Evolutionary conservation across 1,140 invertebrate genomes (phyloP), one percentile per base, ranked within the genome.

Genomic region (Planococcus citri): DNA sequence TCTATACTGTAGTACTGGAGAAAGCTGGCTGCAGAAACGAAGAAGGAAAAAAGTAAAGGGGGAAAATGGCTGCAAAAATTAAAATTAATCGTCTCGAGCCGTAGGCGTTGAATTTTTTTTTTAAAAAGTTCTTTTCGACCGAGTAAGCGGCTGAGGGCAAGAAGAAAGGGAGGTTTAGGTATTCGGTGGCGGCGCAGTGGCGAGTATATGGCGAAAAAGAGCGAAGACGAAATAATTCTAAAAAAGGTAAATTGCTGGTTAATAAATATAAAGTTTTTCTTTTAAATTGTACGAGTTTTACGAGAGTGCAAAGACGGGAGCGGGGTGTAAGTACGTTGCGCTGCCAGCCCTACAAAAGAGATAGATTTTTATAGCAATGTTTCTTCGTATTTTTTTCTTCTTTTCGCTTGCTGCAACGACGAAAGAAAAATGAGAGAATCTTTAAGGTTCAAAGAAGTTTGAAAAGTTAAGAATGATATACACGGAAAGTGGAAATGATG

Each of bases 81-180:
- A 51, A 51, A 51, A 51, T 51, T 51, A 51, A 51, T 51, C 41
- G 41, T 51, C 29, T 33, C 41, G 41, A 51, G 41, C 41, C 41
- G 41, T 51, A 2, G 41, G 41, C 41, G 41, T 51, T 51, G 41
- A 51, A 51, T 51, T 4, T 51, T 14, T 51, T 17, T 51, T 51
- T 51, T 14, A 51, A 51, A 51, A 51, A 20, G 3, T n/a, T n/a
- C n/a, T 51, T 14, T 17, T 51, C 6, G 41, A 20, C 6, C 41
- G 41, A 51, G 10, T 33, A 33, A 3, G 29, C 29, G 29, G 3
- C 29, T 3, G 29, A n/a, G n/a, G n/a, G n/a, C n/a, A n/a, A n/a
- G n/a, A n/a, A n/a, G n/a, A n/a, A n/a, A n/a, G n/a, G n/a, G n/a
- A n/a, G n/a, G n/a, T n/a, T n/a, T n/a, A n/a, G n/a, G n/a, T n/a